Evolutionary conservation across 2,888 invertebrate species (phyloP).

Genomic region (Ptilodon capucinus): DNA sequence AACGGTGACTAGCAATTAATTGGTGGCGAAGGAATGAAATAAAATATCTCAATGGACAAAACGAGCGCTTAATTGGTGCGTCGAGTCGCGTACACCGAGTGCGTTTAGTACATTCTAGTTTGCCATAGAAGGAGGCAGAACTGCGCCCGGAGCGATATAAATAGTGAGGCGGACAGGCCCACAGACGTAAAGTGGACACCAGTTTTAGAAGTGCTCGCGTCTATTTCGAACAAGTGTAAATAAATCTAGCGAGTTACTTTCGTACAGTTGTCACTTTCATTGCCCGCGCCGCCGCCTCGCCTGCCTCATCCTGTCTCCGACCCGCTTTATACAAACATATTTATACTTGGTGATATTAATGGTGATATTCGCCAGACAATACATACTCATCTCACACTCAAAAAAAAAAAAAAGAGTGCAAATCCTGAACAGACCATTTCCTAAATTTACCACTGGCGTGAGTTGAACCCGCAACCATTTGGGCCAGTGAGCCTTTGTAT

Average conservation of each 20-base stretch:
- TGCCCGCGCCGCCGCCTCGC: constrained; percentile 47
- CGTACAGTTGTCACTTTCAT: constrained; percentile 76
- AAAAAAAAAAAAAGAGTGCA: too few species aligned
- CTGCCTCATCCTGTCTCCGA: constrained; percentile 43
- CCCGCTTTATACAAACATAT: constrained; percentile 1
- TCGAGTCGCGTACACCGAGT: constrained; percentile 11
- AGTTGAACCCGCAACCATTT: too few species aligned
- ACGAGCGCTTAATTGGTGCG: constrained; percentile 60
- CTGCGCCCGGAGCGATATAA: constrained; percentile 68
- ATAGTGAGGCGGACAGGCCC: constrained; percentile 63
- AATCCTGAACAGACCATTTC: too few species aligned
- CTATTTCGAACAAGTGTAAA: constrained; percentile 79
- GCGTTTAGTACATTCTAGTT: constrained; percentile 62
- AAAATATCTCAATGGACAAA: constrained; percentile 61
- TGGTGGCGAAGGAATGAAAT: constrained; percentile 56
- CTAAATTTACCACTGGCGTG: too few species aligned
- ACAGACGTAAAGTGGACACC: constrained; percentile 73
- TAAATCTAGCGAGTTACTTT: constrained; percentile 77
- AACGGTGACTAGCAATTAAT: constrained; percentile 46
- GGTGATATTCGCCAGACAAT: too few species aligned
- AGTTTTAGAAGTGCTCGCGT: constrained; percentile 73
- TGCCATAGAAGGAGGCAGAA: constrained; percentile 73
- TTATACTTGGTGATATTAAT: too few species aligned
- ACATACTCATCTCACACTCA: too few species aligned
- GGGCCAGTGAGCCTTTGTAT: too few species aligned